Evolutionary conservation across 2,113 vertebrate species (phyloP).

Genomic region (Channa maculata): DNA sequence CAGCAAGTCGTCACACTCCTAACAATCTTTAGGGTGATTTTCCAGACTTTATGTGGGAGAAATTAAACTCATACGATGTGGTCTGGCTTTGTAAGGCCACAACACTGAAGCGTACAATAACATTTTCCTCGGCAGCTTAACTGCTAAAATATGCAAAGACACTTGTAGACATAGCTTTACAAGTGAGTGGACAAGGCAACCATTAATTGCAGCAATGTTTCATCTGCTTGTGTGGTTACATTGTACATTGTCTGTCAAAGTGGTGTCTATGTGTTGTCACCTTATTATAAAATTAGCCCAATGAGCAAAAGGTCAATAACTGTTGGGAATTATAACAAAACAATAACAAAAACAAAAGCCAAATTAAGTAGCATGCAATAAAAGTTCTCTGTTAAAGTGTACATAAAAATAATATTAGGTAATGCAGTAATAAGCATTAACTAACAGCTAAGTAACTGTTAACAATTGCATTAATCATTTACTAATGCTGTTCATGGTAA

Average conservation of each 20-base stretch:
- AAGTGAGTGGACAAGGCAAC: background rate
- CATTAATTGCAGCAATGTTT: background rate
- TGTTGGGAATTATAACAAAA: background rate
- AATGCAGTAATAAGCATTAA: too few relatives aligned
- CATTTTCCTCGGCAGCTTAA: conserved; percentile 7
- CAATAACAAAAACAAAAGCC: too few relatives aligned
- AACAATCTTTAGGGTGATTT: background rate
- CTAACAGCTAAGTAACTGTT: too few relatives aligned
- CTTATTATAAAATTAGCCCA: background rate
- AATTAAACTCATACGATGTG: background rate
- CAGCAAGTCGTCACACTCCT: too few relatives aligned
- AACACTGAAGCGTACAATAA: background rate
- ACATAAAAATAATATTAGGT: too few relatives aligned
- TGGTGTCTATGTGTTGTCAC: background rate
- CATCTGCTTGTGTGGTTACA: background rate
- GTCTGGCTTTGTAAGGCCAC: background rate
- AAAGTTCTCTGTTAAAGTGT: too few relatives aligned
- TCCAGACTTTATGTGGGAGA: background rate
- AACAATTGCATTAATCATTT: too few relatives aligned
- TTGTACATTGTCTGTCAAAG: background rate
- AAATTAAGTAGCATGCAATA: too few relatives aligned
- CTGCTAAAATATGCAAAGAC: conserved; percentile 8
- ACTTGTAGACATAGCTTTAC: background rate
- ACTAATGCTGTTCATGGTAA: too few relatives aligned
- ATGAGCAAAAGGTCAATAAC: background rate